These are phyloP conservation scores for Carollia perspicillata DNA, from an alignment of 2,113 vertebrate species.

Conservation along the genomic window DNA sequence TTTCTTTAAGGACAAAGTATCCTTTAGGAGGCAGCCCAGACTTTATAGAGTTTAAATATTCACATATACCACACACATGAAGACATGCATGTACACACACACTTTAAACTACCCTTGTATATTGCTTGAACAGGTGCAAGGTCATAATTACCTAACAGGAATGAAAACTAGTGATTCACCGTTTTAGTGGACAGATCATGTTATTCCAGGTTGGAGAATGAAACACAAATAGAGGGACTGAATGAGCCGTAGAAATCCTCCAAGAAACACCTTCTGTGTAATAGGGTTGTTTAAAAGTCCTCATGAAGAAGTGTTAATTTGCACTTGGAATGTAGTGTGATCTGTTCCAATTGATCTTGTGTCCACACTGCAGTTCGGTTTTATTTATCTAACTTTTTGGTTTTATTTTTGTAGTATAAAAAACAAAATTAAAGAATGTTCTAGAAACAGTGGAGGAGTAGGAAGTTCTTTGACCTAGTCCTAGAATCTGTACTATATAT, in stretches of 20 bases:
- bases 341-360: not conserved
- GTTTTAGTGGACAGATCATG: not conserved
- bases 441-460: not conserved
- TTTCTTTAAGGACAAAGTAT: not conserved
- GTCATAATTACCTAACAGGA: not conserved
- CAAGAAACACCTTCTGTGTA: not conserved
- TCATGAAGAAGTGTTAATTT: not conserved
- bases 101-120: not conserved
- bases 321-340: not conserved
- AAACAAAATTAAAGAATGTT: not conserved
- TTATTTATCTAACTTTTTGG: not conserved
- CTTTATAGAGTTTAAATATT: not conserved
- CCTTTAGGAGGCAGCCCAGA: not conserved
- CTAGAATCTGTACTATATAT: not conserved
- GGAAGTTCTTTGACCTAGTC: slow-evolving; percentile 1
- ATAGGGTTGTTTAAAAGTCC: not conserved
- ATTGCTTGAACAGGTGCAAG: not conserved
- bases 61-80: not conserved
- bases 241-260: not conserved
- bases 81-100: not conserved
- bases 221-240: not conserved
- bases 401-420: not conserved
- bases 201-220: not conserved
- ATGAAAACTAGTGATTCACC: not conserved
- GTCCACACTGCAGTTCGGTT: not conserved